These are phyloP conservation scores for Chloropsis hardwickii DNA, from an alignment of 2,113 vertebrate genomes.

Conservation along the genomic window DNA sequence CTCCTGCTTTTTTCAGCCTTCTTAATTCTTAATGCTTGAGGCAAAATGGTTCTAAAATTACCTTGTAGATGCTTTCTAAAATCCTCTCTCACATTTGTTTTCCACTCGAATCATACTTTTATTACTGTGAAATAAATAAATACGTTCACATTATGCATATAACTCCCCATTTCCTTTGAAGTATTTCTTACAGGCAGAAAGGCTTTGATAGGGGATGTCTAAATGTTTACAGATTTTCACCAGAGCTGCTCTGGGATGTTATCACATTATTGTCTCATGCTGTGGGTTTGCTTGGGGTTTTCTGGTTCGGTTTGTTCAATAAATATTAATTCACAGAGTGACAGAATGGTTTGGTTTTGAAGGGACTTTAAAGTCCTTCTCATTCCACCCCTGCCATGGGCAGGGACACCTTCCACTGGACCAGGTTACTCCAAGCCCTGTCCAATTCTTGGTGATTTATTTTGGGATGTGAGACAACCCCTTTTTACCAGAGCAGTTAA, in stretches of 20 bases:
- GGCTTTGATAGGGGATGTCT: background rate
- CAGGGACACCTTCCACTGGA: background rate
- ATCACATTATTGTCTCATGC: background rate
- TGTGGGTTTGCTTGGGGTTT: background rate
- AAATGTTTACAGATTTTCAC: background rate
- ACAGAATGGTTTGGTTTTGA: background rate
- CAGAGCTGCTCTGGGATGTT: background rate
- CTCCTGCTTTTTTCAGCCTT: background rate
- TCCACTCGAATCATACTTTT: background rate
- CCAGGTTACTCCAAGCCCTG: background rate
- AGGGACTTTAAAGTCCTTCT: background rate
- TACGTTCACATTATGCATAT: background rate
- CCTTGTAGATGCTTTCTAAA: constrained; percentile 1
- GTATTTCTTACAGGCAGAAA: background rate
- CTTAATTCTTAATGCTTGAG: background rate
- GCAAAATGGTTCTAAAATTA: constrained; percentile 14
- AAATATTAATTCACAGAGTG: background rate
- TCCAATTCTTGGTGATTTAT: background rate
- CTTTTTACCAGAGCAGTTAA: background rate
- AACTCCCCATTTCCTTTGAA: background rate
- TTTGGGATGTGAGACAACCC: background rate
- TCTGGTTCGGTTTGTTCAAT: background rate
- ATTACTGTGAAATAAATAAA: constrained; percentile 40
- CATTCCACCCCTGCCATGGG: background rate
- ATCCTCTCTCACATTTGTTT: constrained; percentile 20